Evolutionary conservation across 1,140 invertebrate genomes (phyloP).

Genomic region (Caerostris darwini): DNA sequence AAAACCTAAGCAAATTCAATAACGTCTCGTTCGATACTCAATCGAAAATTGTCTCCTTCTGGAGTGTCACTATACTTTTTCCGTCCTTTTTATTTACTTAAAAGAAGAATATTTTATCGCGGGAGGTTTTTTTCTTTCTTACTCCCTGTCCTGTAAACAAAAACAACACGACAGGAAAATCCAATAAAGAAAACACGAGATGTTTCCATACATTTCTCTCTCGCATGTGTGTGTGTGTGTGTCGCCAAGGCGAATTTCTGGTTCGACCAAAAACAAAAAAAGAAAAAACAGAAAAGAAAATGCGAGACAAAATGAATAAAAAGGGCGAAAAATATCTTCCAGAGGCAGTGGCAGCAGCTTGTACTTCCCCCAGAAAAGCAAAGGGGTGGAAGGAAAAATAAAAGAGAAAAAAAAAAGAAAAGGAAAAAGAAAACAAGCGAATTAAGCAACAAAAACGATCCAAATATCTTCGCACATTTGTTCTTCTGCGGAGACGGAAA

Average conservation of each 20-base stretch:
- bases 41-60: too few species aligned
- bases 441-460: constrained; percentile 60
- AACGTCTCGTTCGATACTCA: too few species aligned
- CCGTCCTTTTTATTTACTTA: too few species aligned
- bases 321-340: background rate
- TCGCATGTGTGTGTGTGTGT: background rate
- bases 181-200: constrained; percentile 28
- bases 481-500: constrained; percentile 43
- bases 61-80: too few species aligned
- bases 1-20: too few species aligned
- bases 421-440: constrained; percentile 34
- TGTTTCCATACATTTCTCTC: background rate
- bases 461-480: constrained; percentile 59
- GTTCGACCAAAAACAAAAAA: background rate
- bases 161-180: background rate
- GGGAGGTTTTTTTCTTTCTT: background rate
- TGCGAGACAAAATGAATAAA: constrained; percentile 7
- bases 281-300: background rate
- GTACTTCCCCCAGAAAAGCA: too few species aligned
- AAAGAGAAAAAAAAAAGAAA: too few species aligned
- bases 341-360: constrained; percentile 42
- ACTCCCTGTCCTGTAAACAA: background rate
- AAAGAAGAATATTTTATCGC: background rate
- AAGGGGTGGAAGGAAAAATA: background rate
- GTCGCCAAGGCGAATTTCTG: constrained; percentile 4